These are phyloP conservation scores for Entomobrya multifasciata DNA, from an alignment of 2,888 invertebrate genomes.

Conservation along the genomic window DNA sequence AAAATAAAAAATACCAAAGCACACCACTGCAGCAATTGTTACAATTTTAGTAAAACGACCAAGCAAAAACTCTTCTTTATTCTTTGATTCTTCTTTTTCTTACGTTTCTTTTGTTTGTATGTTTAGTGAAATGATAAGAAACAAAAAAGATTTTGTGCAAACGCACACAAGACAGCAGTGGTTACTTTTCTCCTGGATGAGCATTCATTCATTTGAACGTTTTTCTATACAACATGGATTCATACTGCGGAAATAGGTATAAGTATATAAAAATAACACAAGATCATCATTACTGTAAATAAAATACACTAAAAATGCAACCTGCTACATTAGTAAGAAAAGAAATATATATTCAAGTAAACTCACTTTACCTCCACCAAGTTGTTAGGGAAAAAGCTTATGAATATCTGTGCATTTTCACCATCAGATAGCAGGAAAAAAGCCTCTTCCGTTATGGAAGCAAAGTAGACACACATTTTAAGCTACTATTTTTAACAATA, in stretches of 20 bases:
- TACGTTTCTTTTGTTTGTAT: slow-evolving; percentile 3
- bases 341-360: background rate
- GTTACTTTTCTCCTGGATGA: slow-evolving; percentile 59
- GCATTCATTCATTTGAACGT: slow-evolving; percentile 54
- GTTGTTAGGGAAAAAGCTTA: background rate
- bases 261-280: slow-evolving; percentile 2
- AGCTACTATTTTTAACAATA: slow-evolving; percentile 24
- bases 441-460: background rate
- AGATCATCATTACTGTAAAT: too few relatives aligned
- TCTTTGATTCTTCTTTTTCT: slow-evolving; percentile 4
- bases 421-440: background rate
- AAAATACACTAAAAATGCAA: slow-evolving; percentile 15
- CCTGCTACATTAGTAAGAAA: slow-evolving; percentile 44
- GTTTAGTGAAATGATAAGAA: background rate
- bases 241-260: background rate
- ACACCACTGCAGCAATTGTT: background rate
- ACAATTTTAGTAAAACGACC: slow-evolving; percentile 21
- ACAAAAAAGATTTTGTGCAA: background rate
- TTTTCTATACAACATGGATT: slow-evolving; percentile 1
- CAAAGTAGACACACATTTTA: background rate
- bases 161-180: background rate
- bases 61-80: slow-evolving; percentile 10
- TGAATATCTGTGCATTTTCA: too few relatives aligned
- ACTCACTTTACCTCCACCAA: background rate
- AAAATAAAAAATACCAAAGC: slow-evolving; percentile 32